These are phyloP conservation scores for Ceratosolen fusciceps DNA, from an alignment of 1,140 invertebrate species.

Conservation along the genomic window DNA sequence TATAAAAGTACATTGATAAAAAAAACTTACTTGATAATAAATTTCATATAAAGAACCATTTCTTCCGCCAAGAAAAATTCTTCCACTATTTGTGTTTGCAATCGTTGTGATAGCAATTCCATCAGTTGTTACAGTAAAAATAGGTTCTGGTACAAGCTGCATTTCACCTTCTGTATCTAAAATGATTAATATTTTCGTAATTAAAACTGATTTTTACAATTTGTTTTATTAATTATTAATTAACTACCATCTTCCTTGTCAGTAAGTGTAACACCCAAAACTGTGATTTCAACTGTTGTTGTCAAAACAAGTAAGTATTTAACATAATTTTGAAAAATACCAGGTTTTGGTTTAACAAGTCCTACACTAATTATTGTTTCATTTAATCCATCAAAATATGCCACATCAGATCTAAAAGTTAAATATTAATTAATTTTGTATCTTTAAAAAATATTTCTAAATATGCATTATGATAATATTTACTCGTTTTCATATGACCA, in stretches of 20 bases:
- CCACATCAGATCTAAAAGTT: constrained; percentile 82
- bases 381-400: constrained; percentile 92
- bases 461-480: constrained; percentile 2
- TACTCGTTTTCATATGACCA: constrained; percentile 74
- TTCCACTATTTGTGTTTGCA: constrained; percentile 83
- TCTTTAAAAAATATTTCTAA: not conserved
- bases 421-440: not conserved
- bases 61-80: constrained; percentile 95
- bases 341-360: constrained; percentile 86
- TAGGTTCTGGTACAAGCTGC: constrained; percentile 92
- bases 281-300: constrained; percentile 93
- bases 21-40: constrained; percentile 85
- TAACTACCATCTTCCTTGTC: constrained; percentile 70
- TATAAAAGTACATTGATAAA: not conserved
- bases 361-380: constrained; percentile 92
- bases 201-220: constrained; percentile 33
- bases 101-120: constrained; percentile 89
- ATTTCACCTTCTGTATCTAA: constrained; percentile 81
- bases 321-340: constrained; percentile 92
- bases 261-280: constrained; percentile 84
- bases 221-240: constrained; percentile 49
- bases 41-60: constrained; percentile 97
- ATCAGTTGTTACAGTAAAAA: constrained; percentile 94
- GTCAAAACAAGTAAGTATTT: constrained; percentile 92
- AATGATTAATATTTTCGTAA: constrained; percentile 42